phyloP scores from a whole-genome alignment of 2,888 invertebrate genomes.

The Notodonta dromedarius region DNA sequence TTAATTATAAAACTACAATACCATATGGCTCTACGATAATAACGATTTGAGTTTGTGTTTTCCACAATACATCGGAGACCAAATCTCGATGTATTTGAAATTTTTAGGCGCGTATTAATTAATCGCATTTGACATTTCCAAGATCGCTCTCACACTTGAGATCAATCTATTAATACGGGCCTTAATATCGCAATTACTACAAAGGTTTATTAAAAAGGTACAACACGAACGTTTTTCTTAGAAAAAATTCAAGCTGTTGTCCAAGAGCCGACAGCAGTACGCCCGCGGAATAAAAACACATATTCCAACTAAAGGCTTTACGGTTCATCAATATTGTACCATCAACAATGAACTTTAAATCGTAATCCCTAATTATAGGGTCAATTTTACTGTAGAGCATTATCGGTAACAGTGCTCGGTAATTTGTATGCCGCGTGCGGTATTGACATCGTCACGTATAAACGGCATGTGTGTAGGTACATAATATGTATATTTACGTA shows the following conservation, averaged over 20 bases:
- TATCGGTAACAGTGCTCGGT: slow-evolving; percentile 36
- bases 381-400: slow-evolving; percentile 26
- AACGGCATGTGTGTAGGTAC: slow-evolving; percentile 45
- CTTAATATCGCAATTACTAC: background rate
- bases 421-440: slow-evolving; percentile 58
- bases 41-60: no score
- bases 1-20: no score
- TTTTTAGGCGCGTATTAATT: no score
- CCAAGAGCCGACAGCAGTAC: slow-evolving; percentile 36
- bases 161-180: background rate
- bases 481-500: slow-evolving; percentile 34
- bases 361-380: slow-evolving; percentile 33
- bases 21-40: no score
- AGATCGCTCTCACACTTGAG: no score
- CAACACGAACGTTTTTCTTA: slow-evolving; percentile 16
- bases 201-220: slow-evolving; percentile 17
- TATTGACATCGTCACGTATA: slow-evolving; percentile 64
- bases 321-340: slow-evolving; percentile 20
- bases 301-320: slow-evolving; percentile 30
- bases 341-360: slow-evolving; percentile 27
- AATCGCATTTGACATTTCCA: no score
- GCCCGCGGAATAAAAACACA: slow-evolving; percentile 44
- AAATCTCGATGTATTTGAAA: no score
- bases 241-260: slow-evolving; percentile 33
- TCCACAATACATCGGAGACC: no score